Base-by-base conservation (phyloP, 2,797 vertebrate genomes). In the Bradypodion pumilum region DNA sequence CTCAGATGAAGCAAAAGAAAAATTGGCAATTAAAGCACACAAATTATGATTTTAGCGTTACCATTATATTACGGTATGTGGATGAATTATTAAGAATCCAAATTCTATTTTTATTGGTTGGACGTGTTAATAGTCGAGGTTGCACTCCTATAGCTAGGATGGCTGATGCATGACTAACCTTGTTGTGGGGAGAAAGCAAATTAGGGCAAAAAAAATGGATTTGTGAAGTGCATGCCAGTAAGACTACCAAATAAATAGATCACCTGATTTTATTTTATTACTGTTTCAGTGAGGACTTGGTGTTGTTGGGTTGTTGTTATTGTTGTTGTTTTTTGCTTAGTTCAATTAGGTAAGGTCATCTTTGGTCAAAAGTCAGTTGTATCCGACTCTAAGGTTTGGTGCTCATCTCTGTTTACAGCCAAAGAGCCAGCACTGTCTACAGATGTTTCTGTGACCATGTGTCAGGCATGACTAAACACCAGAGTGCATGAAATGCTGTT, bases 1-100 rank as follows among this genome's bases (percentile, higher is more conserved):
- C 62, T 29, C 74, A 7, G 70, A 25, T 32, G 49, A 77, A 32
- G 49, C 60, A 74, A 66, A 44, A 80, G 42, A 56, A 44, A 35
- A 0, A 0, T 3, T 7, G 19, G 49, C 82, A 83, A 83, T 1
- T 0, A 60, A 1, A 59, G 0, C 49, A 32, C 2, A 42, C 21
- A 32, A 32, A 72, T 19, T 3, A 13, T 23, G 21, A 52, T 12
- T 40, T 72, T 1, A 8, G 19, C 2, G 8, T 9, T n/a, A 3
- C 44, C 81, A 83, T 37, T 77, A 3, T 78, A 27, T 52, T 83
- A 35, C 35, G 56, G 44, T 42, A 23, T 72, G 59, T 32, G 70
- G 63, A 72, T 69, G 5, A 40, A 74, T 65, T 62, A 76, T 56
- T 29, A 60, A 77, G 49, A 80, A 44, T 62, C 46, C 65, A n/a